A percentile compares a stretch with the other conserved stretches of the same genome.
Conservation (phyloP, 2,888 invertebrate species). For the Polia nebulosa region DNA sequence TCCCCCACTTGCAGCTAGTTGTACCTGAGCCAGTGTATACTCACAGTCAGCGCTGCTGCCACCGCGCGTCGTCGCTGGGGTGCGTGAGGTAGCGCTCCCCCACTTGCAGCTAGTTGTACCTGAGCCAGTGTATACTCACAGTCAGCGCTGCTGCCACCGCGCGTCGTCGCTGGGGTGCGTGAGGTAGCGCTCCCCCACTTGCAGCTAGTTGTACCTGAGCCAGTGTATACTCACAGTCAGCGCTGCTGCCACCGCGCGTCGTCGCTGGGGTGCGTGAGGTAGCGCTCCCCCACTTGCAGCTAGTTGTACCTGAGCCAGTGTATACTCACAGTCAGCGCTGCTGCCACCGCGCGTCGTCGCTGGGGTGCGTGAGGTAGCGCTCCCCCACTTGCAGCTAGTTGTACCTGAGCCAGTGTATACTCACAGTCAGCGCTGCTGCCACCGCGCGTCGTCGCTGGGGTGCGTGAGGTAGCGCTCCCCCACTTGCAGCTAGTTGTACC, state of each 20-base stretch:
- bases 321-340: conserved; percentile 69
- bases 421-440: conserved; percentile 69
- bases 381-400: conserved; percentile 1
- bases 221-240: too few species aligned
- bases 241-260: background rate
- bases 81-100: conserved; percentile 85
- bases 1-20: conserved; percentile 71
- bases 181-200: conserved; percentile 8
- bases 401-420: conserved; percentile 15
- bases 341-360: conserved; percentile 69
- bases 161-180: background rate
- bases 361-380: conserved; percentile 2
- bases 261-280: conserved; percentile 1
- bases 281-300: background rate
- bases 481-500: too few species aligned
- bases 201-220: too few species aligned
- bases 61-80: conserved; percentile 46
- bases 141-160: background rate
- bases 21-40: background rate
- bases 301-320: too few species aligned
- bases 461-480: conserved; percentile 1
- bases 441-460: conserved; percentile 66
- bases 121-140: conserved; percentile 92
- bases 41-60: conserved; percentile 7
- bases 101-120: conserved; percentile 94